A percentile compares a stretch with the other conserved stretches of the same genome.
Evolutionary conservation across 2,888 invertebrate genomes (phyloP).

Genomic region (Seira musarum): DNA sequence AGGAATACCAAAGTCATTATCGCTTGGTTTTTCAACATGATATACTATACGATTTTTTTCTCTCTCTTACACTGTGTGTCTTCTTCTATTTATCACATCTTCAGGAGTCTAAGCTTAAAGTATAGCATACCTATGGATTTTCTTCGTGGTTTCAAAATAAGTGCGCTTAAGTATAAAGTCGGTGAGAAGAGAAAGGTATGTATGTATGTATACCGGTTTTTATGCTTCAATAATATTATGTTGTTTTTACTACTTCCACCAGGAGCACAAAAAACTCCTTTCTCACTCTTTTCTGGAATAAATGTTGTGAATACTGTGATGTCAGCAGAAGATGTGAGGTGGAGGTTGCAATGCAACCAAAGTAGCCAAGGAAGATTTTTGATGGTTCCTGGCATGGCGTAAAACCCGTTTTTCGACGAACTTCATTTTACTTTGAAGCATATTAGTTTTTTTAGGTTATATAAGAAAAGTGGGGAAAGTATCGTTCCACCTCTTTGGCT

Average conservation of each 20-base stretch:
- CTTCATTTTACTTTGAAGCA: constrained; percentile 2
- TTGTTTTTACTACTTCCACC: constrained; percentile 15
- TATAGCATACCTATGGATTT: no score
- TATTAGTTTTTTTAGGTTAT: neutral
- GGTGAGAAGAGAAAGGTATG: no score
- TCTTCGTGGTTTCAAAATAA: no score
- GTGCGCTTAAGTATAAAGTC: no score
- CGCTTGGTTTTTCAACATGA: constrained; percentile 5
- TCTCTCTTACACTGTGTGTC: constrained; percentile 9
- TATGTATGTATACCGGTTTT: neutral
- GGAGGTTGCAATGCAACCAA: constrained; percentile 22
- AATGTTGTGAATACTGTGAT: constrained; percentile 17
- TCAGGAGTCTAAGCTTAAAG: no score
- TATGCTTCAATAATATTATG: constrained; percentile 15
- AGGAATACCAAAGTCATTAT: constrained; percentile 21
- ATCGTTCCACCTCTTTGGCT: neutral
- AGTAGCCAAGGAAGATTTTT: constrained; percentile 37
- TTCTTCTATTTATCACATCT: no score
- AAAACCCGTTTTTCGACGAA: neutral
- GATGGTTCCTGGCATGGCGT: constrained; percentile 32
- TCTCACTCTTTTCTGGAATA: constrained; percentile 9
- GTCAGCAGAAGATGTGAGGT: constrained; percentile 18
- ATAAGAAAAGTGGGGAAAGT: neutral
- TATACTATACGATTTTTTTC: neutral
- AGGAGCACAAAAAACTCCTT: neutral